Conservation (phyloP, 2,888 invertebrate species). For the Phengaris arion region DNA sequence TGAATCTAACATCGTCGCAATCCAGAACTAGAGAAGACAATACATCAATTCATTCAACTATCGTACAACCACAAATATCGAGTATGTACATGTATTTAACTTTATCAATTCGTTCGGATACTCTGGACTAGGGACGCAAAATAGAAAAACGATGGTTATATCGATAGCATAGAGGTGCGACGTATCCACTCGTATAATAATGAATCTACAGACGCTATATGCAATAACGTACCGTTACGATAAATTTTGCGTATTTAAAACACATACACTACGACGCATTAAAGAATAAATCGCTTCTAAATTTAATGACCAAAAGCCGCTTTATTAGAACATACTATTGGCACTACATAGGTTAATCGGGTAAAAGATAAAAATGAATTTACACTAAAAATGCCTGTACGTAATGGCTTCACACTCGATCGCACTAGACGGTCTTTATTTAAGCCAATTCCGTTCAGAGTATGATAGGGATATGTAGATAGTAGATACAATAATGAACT, state of each 20-base stretch:
- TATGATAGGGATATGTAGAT: not conserved
- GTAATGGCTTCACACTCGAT: slow-evolving; percentile 22
- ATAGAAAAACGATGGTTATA: slow-evolving; percentile 18
- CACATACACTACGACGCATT: slow-evolving; percentile 25
- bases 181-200: slow-evolving; percentile 20
- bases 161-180: slow-evolving; percentile 25
- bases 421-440: not conserved
- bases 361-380: slow-evolving; percentile 26
- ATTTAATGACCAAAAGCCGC: slow-evolving; percentile 23
- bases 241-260: slow-evolving; percentile 15
- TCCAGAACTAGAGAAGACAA: slow-evolving; percentile 11
- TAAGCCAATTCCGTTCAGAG: not conserved
- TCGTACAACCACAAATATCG: not conserved
- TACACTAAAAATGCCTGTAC: slow-evolving; percentile 27
- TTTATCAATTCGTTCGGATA: slow-evolving; percentile 1
- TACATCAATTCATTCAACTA: not conserved
- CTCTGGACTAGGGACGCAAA: slow-evolving; percentile 28
- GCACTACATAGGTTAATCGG: slow-evolving; percentile 27
- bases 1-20: not conserved
- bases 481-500: slow-evolving; percentile 1
- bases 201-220: slow-evolving; percentile 17
- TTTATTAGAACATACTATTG: slow-evolving; percentile 25
- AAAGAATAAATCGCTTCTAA: slow-evolving; percentile 25
- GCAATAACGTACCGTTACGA: slow-evolving; percentile 15
- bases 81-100: not conserved